Evolutionary conservation across 1,140 invertebrate genomes (phyloP), one percentile per base, ranked within the genome.

Genomic region (Nixonia krombeini): DNA sequence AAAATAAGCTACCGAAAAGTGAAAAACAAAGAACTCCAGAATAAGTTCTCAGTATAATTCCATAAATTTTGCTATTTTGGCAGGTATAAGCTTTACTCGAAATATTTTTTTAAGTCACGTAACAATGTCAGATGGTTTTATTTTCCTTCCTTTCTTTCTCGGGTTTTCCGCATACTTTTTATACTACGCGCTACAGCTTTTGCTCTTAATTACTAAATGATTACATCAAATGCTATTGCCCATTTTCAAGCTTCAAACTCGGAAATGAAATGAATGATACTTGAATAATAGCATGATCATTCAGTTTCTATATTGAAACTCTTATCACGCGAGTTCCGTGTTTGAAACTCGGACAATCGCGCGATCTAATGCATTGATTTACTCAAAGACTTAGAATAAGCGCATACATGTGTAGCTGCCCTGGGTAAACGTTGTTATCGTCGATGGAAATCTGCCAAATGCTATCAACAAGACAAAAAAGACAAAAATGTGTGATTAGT

Each of bases 351-450:
- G 55, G 45, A 29, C 7, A 17, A 13, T 66, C 70, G 75, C 80
- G 77, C 78, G 74, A 71, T 69, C 47, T 38, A 50, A 70, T 74
- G 72, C 72, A 52, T 64, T 76, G 70, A 70, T 62, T 83, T 83
- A 84, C 78, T 83, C 73, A 80, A 63, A 78, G 57, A 76, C 63
- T 21, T 18, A 8, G 73, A 73, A 70, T 79, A 74, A 82, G 74
- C 81, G 88, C 92, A 89, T 92, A 96, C 94, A 96, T 87, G 94
- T 95, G 80, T 94, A 96, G 79, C 89, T 94, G 76, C 94, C 93
- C 83, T 94, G 93, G 65, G 92, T 92, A 87, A 91, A 94, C 40
- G 90, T 89, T 52, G 91, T 88, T 82, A 93, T 91, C 81, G 92
- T 92, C 38, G 89, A 82, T 57, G 94, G 93, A 82, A 95, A 94